These are phyloP conservation scores for Myotis yumanensis DNA, from an alignment of 2,113 vertebrate genomes.

Conservation along the genomic window DNA sequence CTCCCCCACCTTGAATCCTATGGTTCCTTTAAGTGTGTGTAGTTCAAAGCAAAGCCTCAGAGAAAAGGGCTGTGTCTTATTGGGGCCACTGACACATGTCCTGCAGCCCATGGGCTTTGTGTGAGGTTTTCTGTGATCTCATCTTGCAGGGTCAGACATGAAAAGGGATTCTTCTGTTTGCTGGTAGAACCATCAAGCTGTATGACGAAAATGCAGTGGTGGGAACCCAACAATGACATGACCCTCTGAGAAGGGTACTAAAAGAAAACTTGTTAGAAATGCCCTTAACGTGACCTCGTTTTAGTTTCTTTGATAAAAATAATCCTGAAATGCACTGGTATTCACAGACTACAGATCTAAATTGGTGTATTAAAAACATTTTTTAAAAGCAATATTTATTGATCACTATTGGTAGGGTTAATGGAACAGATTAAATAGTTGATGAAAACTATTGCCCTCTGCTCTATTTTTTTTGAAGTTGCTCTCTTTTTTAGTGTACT, in stretches of 20 bases:
- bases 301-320: conserved; percentile 22
- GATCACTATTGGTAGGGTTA: neutral
- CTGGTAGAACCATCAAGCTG: conserved; percentile 66
- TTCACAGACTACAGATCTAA: neutral
- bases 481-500: neutral
- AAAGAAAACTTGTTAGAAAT: conserved; percentile 36
- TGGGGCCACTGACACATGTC: conserved; percentile 63
- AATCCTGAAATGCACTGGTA: neutral
- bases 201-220: conserved; percentile 51
- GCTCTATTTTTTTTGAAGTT: neutral
- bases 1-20: neutral
- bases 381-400: conserved; percentile 7
- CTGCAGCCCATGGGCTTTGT: conserved; percentile 73
- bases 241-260: conserved; percentile 34
- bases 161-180: conserved; percentile 75
- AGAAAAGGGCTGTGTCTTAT: conserved; percentile 72
- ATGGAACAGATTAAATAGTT: neutral
- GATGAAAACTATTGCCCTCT: neutral
- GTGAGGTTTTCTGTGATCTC: conserved; percentile 78
- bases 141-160: conserved; percentile 70
- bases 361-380: neutral
- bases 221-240: conserved; percentile 48
- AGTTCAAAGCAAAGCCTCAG: conserved; percentile 62
- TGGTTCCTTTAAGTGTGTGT: conserved; percentile 14
- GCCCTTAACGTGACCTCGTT: neutral